Percentiles rank a stretch among this genome's conserved stretches.
These are phyloP conservation scores for Python bivittatus DNA, from an alignment of 2,113 vertebrate genomes.

Conservation along the genomic window DNA sequence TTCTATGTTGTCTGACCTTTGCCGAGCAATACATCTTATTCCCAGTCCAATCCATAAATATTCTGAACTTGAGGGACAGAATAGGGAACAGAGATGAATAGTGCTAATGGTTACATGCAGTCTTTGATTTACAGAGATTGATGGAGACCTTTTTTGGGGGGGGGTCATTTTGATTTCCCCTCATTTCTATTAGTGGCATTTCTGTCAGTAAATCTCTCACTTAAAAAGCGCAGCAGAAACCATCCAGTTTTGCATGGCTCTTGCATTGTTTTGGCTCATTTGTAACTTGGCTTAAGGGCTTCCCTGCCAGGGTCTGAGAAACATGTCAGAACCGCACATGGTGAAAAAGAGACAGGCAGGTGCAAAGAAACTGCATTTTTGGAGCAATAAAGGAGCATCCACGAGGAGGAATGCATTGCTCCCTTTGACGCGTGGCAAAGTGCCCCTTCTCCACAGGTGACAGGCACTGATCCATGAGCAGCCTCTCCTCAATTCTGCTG, in stretches of 20 bases:
- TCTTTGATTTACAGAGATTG: neutral
- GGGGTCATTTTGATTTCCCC: neutral
- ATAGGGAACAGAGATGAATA: neutral
- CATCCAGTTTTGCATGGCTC: neutral
- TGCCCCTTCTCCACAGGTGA: constrained; percentile 26
- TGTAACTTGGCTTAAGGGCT: constrained; percentile 4
- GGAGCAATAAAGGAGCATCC: neutral
- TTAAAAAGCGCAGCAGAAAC: neutral
- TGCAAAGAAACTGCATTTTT: constrained; percentile 14
- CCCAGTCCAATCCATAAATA: neutral
- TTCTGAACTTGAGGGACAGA: neutral
- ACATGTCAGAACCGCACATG: neutral
- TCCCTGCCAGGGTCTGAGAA: neutral
- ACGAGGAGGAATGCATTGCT: neutral
- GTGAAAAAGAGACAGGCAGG: neutral
- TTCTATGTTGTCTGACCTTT: neutral
- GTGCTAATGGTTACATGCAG: neutral
- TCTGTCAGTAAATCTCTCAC: constrained; percentile 1
- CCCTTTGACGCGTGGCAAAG: constrained; percentile 6
- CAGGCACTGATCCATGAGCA: constrained; percentile 15
- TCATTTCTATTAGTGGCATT: neutral
- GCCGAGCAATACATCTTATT: neutral
- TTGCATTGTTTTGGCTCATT: constrained; percentile 1
- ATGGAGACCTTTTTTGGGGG: neutral
- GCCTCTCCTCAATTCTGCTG: constrained; percentile 11